Evolutionary conservation across 2,797 vertebrate species (phyloP).

Genomic region (Lacerta bilineata): DNA sequence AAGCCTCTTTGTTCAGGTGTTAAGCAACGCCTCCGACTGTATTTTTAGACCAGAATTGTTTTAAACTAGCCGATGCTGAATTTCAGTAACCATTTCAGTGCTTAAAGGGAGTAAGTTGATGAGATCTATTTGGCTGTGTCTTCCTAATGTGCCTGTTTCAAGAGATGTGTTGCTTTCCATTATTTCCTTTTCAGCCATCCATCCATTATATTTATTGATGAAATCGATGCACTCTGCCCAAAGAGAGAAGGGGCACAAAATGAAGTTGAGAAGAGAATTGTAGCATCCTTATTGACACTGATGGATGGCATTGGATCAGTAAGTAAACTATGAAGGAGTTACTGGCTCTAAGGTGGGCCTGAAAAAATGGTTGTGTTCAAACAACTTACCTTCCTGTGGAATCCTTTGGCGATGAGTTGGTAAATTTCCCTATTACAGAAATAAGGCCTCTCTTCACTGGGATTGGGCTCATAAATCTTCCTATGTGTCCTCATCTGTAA

Average conservation of each 20-base stretch:
- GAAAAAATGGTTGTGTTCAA: background rate
- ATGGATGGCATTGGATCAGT: slow-evolving; percentile 98
- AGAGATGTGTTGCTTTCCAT: background rate
- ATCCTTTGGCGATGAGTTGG: no score
- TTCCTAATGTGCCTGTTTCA: background rate
- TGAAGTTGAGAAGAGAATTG: slow-evolving; percentile 96
- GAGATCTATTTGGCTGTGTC: background rate
- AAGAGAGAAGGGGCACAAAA: slow-evolving; percentile 93
- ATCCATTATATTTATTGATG: slow-evolving; percentile 96
- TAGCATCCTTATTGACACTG: slow-evolving; percentile 93
- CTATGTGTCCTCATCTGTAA: background rate
- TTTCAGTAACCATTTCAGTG: background rate
- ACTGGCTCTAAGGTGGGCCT: accelerated
- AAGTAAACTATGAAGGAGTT: slow-evolving; percentile 69
- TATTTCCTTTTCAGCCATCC: slow-evolving; percentile 80
- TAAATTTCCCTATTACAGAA: background rate
- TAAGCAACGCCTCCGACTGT: no score
- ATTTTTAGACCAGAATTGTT: no score
- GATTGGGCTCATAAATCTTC: background rate
- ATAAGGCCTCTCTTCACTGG: background rate
- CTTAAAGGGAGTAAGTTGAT: background rate
- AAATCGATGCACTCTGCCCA: slow-evolving; percentile 94
- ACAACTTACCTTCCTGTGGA: background rate
- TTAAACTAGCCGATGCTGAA: no score
- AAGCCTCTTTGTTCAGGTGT: no score